Base-by-base conservation (phyloP, 1,140 invertebrate genomes). In the Drosophila ogumai region DNA sequence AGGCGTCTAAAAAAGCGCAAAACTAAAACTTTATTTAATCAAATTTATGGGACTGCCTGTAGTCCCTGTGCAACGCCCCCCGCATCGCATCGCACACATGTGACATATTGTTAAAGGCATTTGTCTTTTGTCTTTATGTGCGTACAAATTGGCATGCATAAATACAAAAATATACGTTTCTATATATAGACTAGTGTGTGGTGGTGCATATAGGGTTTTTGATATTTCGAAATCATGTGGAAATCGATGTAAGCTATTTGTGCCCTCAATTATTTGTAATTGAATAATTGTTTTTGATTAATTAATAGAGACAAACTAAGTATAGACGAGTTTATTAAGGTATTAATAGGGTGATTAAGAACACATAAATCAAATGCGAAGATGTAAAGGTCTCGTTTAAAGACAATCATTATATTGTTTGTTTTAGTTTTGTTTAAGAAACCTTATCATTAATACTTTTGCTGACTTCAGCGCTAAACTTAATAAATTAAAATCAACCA, bases 11-110 rank as follows among this genome's bases (percentile, higher is more conserved):
- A 85, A 82, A 85, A 82, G 73, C 54, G 71, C 67, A 75, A 84
- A 73, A 84, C 77, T 84, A 75, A 84, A 90, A 88, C 80, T 88
- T 88, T 88, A 90, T 88, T 88, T 90, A 90, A 88, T 88, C 85
- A 88, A 88, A 88, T 88, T 90, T 88, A 88, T 90, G 86, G 76
- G 49, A 50, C 59, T 25, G 52, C 32, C 59, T 69, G 46, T 66
- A 75, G 31, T 43, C 63, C 43, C 63, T 38, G 38, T 43, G 40
- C 43, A 44, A 44, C 49, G 25, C 28, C 15, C 9, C 56, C 9
- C 32, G 17, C 50, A 15, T 25, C 52, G 47, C 67, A 49, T 17
- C 43, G 50, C 65, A 44, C 44, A 76, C 50, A 66, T 69, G 79
- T 88, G 84, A 88, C 79, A 82, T 79, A 79, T 86, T 86, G 82